A percentile compares a stretch with the other conserved stretches of the same genome.
phyloP scores from a whole-genome alignment of 2,888 invertebrate species.

The Phyllotreta striolata region DNA sequence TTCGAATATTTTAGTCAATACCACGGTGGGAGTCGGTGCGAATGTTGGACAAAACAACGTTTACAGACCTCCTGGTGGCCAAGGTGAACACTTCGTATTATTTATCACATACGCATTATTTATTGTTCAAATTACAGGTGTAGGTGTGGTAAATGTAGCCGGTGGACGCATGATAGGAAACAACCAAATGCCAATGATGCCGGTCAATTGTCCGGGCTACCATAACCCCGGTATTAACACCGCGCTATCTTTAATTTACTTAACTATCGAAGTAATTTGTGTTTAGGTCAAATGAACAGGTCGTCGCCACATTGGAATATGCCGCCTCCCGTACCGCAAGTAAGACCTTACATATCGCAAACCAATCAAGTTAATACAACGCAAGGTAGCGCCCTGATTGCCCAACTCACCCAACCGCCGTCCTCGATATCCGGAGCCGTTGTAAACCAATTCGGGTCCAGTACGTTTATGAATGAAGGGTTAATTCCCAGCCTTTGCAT shows the following conservation, averaged over 20 bases:
- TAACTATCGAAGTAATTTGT: constrained; percentile 3
- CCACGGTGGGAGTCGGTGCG: constrained; percentile 51
- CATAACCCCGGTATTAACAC: background rate
- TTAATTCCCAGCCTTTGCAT: background rate
- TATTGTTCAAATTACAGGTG: constrained; percentile 24
- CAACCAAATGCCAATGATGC: constrained; percentile 55
- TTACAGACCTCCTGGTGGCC: constrained; percentile 56
- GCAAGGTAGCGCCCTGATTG: constrained; percentile 66
- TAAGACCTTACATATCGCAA: constrained; percentile 52
- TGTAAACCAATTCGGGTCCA: constrained; percentile 63
- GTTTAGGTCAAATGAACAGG: constrained; percentile 40
- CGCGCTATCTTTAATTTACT: constrained; percentile 3
- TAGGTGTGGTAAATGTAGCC: constrained; percentile 40
- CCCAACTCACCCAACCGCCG: constrained; percentile 67
- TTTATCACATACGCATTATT: background rate
- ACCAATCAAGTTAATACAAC: constrained; percentile 54
- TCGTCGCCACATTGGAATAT: constrained; percentile 66
- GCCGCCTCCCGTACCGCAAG: constrained; percentile 67
- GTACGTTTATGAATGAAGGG: constrained; percentile 49
- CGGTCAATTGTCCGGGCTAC: constrained; percentile 60
- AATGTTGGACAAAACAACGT: constrained; percentile 58
- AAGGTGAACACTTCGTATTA: constrained; percentile 33
- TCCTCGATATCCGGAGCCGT: constrained; percentile 60
- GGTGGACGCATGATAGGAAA: constrained; percentile 46
- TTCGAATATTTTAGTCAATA: constrained; percentile 56